Conservation (phyloP, 2,113 vertebrate genomes). For the Rhea americana region DNA sequence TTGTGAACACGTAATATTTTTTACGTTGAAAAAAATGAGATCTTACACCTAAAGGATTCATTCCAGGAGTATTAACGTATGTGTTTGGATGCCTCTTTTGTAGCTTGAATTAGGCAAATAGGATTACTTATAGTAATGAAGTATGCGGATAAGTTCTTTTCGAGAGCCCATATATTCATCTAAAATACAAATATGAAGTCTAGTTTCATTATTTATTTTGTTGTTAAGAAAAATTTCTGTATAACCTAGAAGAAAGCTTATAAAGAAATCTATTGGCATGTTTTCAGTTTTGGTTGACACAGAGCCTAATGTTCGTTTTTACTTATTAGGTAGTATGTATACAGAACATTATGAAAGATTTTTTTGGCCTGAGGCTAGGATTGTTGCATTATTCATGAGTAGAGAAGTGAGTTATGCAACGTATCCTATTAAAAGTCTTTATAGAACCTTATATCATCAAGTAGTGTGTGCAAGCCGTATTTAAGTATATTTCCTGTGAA, state of each 20-base stretch:
- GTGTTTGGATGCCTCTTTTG: neutral
- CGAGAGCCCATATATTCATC: neutral
- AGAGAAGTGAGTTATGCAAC: neutral
- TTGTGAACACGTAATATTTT: neutral
- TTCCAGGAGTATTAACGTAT: neutral
- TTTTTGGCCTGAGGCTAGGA: neutral
- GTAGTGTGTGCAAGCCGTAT: neutral
- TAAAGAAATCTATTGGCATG: neutral
- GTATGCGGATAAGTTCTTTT: neutral
- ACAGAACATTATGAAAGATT: neutral
- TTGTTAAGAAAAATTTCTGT: neutral
- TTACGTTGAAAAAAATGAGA: neutral
- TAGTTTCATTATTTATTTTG: neutral
- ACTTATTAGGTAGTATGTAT: neutral
- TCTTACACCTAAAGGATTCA: neutral
- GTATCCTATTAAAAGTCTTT: neutral
- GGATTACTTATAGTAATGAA: neutral
- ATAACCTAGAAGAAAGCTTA: neutral
- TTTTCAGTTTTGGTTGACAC: neutral
- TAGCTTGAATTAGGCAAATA: neutral
- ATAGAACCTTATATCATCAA: neutral
- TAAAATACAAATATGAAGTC: neutral
- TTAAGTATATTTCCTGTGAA: neutral
- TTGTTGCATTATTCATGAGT: constrained; percentile 5
- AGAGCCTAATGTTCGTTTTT: neutral